Percentiles rank a stretch among this genome's conserved stretches.
phyloP scores from a whole-genome alignment of 2,113 vertebrate genomes.

The Pteruthius melanotis region DNA sequence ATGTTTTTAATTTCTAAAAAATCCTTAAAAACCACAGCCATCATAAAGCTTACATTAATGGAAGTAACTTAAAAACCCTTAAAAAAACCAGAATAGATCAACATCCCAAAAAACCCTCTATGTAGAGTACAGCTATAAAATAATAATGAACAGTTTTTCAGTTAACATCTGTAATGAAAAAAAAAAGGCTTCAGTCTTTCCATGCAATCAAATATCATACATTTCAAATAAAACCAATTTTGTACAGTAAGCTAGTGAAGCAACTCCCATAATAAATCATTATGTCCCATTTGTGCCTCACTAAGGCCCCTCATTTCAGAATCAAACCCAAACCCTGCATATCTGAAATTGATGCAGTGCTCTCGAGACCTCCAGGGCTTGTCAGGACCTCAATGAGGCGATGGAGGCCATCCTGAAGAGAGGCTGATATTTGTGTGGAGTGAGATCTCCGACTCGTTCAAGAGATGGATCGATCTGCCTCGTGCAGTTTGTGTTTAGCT shows the following conservation, averaged over 20 bases:
- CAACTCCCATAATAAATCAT: background rate
- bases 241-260: background rate
- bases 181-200: background rate
- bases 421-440: background rate
- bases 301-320: background rate
- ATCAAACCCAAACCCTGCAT: background rate
- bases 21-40: background rate
- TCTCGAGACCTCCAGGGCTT: background rate
- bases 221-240: background rate
- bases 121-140: background rate
- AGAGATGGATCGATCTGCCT: background rate
- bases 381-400: background rate
- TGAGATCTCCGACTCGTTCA: background rate
- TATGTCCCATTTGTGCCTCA: background rate
- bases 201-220: background rate
- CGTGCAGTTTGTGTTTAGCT: background rate
- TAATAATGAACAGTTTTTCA: background rate
- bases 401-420: background rate
- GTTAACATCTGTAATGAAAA: background rate
- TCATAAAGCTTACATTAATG: background rate
- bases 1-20: background rate
- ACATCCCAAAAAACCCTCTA: background rate
- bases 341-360: background rate
- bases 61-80: background rate
- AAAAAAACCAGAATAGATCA: background rate